Evolutionary conservation across 2,797 vertebrate species (phyloP).

Genomic region (Miichthys miiuy): DNA sequence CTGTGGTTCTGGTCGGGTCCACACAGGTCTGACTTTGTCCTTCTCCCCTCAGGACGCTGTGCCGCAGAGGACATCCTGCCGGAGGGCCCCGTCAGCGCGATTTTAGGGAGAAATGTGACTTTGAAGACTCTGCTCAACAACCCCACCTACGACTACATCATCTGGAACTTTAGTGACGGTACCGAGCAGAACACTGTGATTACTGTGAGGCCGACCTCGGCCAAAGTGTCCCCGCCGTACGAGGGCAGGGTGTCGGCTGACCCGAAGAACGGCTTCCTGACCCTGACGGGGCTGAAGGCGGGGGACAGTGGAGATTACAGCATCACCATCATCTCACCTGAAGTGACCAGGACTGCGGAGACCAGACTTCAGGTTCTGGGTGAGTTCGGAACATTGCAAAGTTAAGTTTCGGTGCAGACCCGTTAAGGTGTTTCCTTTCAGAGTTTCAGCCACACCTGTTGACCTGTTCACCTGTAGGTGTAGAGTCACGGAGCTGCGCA

Average conservation of each 20-base stretch:
- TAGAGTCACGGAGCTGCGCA: fast-evolving
- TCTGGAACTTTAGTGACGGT: constrained; percentile 44
- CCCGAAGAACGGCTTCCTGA: not conserved
- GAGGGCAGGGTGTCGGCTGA: fast-evolving
- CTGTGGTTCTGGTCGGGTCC: too few species aligned
- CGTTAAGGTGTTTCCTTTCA: fast-evolving
- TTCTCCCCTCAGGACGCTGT: constrained; percentile 22
- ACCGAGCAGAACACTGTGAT: fast-evolving
- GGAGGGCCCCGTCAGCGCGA: constrained; percentile 15
- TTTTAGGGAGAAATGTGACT: constrained; percentile 34
- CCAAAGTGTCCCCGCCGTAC: fast-evolving
- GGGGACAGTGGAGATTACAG: constrained; percentile 59
- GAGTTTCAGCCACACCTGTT: constrained; percentile 1
- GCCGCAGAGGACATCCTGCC: constrained; percentile 3
- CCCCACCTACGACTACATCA: fast-evolving
- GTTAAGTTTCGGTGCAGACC: not conserved
- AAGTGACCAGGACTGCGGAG: fast-evolving
- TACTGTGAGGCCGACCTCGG: fast-evolving
- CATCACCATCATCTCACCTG: fast-evolving
- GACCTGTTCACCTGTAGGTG: not conserved
- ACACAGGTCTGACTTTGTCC: not conserved
- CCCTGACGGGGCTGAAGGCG: fast-evolving
- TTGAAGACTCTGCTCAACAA: not conserved
- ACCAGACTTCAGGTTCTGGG: constrained; percentile 53
- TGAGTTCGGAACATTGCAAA: constrained; percentile 50